These are phyloP conservation scores for Manis javanica DNA, from an alignment of 2,797 vertebrate species.

Conservation along the genomic window DNA sequence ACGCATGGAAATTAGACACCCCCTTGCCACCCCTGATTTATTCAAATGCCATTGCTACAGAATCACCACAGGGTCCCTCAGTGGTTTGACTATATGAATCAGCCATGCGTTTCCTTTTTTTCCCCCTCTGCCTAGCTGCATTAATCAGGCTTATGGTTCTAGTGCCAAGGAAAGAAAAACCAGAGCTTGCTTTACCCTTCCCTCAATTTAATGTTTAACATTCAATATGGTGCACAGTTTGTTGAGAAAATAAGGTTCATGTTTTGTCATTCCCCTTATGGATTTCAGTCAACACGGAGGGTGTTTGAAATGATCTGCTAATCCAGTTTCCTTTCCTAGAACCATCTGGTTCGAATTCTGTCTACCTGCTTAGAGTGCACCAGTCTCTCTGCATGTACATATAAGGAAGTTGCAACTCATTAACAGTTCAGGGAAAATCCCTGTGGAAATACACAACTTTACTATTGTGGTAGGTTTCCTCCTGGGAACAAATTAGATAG, in stretches of 20 bases:
- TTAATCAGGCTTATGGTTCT: slow-evolving; percentile 30
- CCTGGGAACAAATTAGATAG: slow-evolving; percentile 70
- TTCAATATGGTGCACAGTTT: slow-evolving; percentile 61
- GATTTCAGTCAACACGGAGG: slow-evolving; percentile 65
- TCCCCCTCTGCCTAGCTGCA: neutral
- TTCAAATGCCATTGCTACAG: slow-evolving; percentile 58
- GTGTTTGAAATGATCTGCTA: slow-evolving; percentile 82
- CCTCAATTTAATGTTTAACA: slow-evolving; percentile 59
- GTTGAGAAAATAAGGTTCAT: slow-evolving; percentile 68
- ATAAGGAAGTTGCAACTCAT: slow-evolving; percentile 86
- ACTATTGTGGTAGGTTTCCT: slow-evolving; percentile 75
- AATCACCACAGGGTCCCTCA: slow-evolving; percentile 31
- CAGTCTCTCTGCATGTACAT: slow-evolving; percentile 75
- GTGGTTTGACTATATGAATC: slow-evolving; percentile 11
- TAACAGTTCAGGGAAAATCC: slow-evolving; percentile 84
- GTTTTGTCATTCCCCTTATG: slow-evolving; percentile 69
- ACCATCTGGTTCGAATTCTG: slow-evolving; percentile 84
- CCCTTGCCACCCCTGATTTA: slow-evolving; percentile 60
- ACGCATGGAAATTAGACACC: slow-evolving; percentile 68
- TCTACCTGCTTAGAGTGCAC: slow-evolving; percentile 78
- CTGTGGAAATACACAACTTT: slow-evolving; percentile 81
- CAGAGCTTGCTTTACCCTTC: slow-evolving; percentile 5
- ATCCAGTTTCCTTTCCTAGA: slow-evolving; percentile 80
- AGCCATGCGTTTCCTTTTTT: neutral
- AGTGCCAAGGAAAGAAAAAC: slow-evolving; percentile 46